Evolutionary conservation across 2,113 vertebrate genomes (phyloP).

Genomic region (Lonchura striata): DNA sequence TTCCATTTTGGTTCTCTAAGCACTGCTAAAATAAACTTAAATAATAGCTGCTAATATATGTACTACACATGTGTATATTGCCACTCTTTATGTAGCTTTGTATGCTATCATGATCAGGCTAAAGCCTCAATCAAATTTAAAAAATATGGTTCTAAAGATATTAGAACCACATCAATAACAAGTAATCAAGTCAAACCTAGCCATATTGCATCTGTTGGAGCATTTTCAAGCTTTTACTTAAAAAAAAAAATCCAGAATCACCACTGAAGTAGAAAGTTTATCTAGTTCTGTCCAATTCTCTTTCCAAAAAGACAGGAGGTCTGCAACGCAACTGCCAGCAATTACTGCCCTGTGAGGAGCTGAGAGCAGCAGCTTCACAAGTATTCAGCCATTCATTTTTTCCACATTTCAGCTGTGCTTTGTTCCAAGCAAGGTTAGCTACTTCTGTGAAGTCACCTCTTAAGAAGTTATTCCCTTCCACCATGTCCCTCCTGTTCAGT

Average conservation of each 20-base stretch:
- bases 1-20: not conserved
- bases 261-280: not conserved
- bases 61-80: not conserved
- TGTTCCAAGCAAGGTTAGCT: not conserved
- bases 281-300: not conserved
- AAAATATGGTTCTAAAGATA: not conserved
- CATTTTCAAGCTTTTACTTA: not conserved
- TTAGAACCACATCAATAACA: not conserved
- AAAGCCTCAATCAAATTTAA: not conserved
- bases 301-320: not conserved
- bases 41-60: not conserved
- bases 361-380: not conserved
- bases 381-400: not conserved
- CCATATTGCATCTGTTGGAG: not conserved
- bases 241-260: not conserved
- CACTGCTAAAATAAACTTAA: not conserved
- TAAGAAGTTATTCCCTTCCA: not conserved
- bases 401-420: not conserved
- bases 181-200: not conserved
- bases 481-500: rapidly evolving
- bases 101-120: not conserved
- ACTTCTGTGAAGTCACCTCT: not conserved
- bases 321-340: not conserved
- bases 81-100: not conserved
- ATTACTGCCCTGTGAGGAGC: rapidly evolving